Percentiles rank a stretch among this genome's conserved stretches.
These are phyloP conservation scores for Heterodera carotae DNA, from an alignment of 1,140 invertebrate species.

Conservation along the genomic window DNA sequence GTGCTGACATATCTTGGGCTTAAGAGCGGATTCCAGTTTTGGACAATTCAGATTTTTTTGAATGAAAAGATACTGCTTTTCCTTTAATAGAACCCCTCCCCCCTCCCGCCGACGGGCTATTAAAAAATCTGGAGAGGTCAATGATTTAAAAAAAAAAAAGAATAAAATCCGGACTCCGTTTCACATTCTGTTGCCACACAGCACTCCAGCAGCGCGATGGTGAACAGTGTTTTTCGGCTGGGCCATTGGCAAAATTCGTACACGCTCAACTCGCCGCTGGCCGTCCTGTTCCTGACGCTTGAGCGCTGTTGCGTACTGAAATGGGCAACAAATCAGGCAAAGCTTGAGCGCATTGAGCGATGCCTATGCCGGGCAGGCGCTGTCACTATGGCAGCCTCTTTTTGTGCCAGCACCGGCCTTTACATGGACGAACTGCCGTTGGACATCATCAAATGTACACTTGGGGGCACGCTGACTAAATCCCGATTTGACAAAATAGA, in stretches of 20 bases:
- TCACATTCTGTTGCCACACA: no score
- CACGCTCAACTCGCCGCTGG: background rate
- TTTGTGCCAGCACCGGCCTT: background rate
- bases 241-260: background rate
- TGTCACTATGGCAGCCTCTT: background rate
- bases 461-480: no score
- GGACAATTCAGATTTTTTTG: no score
- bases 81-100: no score
- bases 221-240: background rate
- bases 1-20: no score
- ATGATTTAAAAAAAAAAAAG: no score
- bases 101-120: no score
- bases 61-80: no score
- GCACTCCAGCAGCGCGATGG: background rate
- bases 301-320: background rate
- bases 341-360: background rate
- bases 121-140: no score
- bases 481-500: no score
- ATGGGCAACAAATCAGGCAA: background rate
- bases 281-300: slow-evolving; percentile 15
- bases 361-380: background rate
- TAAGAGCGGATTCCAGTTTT: no score
- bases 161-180: no score
- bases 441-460: background rate
- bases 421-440: background rate